Base-by-base conservation (phyloP, 2,888 invertebrate genomes). In the Hybos culiciformis region DNA sequence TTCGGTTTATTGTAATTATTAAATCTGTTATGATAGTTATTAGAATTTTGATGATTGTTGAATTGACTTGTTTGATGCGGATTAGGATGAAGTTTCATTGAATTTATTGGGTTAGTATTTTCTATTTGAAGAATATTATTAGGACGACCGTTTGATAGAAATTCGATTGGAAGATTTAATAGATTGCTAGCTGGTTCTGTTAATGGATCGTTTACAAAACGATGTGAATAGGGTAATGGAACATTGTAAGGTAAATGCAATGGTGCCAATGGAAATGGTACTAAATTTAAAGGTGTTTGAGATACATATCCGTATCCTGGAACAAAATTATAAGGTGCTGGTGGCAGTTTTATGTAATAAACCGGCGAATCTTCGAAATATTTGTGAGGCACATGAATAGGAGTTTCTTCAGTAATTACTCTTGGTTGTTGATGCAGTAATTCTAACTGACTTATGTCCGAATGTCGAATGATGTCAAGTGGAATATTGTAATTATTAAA, bases 301-400 rank as follows among this genome's bases (percentile, higher is more conserved):
- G 85, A 85, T 17, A 88, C 79, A 63, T 87, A 87, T 0, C 87
- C 88, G 31, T 86, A 62, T 3, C 87, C 86, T 1, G 86, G 86
- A 3, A 87, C 80, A 60, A 79, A 86, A 70, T 84, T 80, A 67
- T 88, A 88, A 0, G 88, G 87, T 32, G 83, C 78, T 4, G 88
- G 83, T 1, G 88, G 88, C 46, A 90, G 67, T 50, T 84, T 74
- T 47, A 90, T 85, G 67, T 85, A 88, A 64, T 83, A 88, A 51
- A 88, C 83, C 29, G 86, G 83, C 1, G 87, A 88, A 57, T 88
- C 83, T 51, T 75, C 72, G 36, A 71, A n/a, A n/a, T n/a, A n/a
- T n/a, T n/a, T n/a, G n/a, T n/a, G n/a, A 42, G 21, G 33, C 29
- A 26, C 8, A 4, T 32, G 32, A 17, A 32, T 2, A 17, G 4